phyloP scores from a whole-genome alignment of 2,797 vertebrate genomes.

The Etheostoma perlongum region DNA sequence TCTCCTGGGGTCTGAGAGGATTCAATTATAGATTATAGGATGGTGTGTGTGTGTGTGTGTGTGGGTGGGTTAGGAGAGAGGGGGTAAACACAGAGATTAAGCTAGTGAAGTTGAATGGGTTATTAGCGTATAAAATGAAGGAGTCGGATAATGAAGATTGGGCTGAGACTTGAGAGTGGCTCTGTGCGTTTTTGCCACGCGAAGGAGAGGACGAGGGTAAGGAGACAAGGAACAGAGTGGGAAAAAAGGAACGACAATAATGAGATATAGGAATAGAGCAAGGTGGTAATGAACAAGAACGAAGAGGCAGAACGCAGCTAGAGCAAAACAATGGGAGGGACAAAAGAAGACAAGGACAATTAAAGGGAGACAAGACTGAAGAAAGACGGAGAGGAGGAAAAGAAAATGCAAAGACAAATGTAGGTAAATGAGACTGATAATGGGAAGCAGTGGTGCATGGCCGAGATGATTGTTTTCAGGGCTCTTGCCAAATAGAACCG shows the following conservation, averaged over 20 bases:
- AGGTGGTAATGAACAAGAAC: background rate
- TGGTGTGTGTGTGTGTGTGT: constrained; percentile 8
- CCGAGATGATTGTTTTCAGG: constrained; percentile 69
- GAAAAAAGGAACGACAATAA: constrained; percentile 4
- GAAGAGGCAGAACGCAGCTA: constrained; percentile 7
- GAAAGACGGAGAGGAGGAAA: constrained; percentile 43
- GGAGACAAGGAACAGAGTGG: background rate
- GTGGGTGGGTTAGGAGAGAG: background rate
- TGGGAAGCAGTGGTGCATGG: constrained; percentile 73
- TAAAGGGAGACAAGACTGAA: constrained; percentile 56
- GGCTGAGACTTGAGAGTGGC: constrained; percentile 45
- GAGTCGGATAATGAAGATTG: constrained; percentile 76
- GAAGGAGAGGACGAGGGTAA: constrained; percentile 9
- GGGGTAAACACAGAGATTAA: constrained; percentile 71
- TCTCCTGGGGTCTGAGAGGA: constrained; percentile 74
- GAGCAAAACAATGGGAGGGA: constrained; percentile 36
- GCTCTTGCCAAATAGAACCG: constrained; percentile 59
- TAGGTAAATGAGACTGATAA: constrained; percentile 78
- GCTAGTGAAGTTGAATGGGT: constrained; percentile 73
- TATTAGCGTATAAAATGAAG: constrained; percentile 76
- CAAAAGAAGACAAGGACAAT: constrained; percentile 66
- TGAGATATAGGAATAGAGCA: constrained; percentile 24
- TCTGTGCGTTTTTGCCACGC: constrained; percentile 22
- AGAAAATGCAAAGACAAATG: constrained; percentile 67
- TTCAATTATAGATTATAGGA: constrained; percentile 85